Evolutionary conservation across 1,140 invertebrate species (phyloP), one percentile per base, ranked within the genome.

Genomic region (Drosophila malerkotliana): DNA sequence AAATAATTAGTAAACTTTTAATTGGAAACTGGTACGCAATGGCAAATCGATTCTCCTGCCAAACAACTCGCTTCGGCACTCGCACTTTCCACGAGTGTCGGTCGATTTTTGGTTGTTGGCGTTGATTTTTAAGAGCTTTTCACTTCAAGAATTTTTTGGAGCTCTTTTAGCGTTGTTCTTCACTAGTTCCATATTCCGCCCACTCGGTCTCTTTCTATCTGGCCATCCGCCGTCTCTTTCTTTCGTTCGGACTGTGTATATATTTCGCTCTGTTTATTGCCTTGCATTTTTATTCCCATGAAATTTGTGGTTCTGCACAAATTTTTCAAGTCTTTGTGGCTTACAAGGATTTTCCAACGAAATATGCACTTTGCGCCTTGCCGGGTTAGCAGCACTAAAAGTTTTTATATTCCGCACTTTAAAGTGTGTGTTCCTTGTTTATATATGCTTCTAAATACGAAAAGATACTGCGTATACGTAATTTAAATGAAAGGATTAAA

Each of bases 1-100:
- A 87, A 87, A 87, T 87, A 87, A 87, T 87, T 87, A 87, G 83
- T 87, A 87, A 87, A 87, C 83, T 87, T 87, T 87, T 87, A 87
- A 87, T 87, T 87, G 83, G 83, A 88, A 88, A 87, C 83, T 83
- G 82, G 79, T 87, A 88, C 83, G 69, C 82, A 85, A 67, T 85
- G 62, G 60, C 82, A 73, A 77, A 87, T 85, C 81, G 81, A 85
- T 87, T 77, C 54, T 58, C 34, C 37, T 15, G 32, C 15, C 45
- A 18, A 45, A 18, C 55, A 15, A 48, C 34, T 39, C 34, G 47
- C 56, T 15, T n/a, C 41, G 21, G 32, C 34, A 57, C 39, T 54
- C 15, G 37, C 41, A 37, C 39, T 59, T 21, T 66, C 77, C 66
- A 78, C 79, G 83, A 87, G 78, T 82, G 78, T 55, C 58, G 51